These are phyloP conservation scores for Ceratosolen fusciceps DNA, from an alignment of 1,140 invertebrate species.

Conservation along the genomic window DNA sequence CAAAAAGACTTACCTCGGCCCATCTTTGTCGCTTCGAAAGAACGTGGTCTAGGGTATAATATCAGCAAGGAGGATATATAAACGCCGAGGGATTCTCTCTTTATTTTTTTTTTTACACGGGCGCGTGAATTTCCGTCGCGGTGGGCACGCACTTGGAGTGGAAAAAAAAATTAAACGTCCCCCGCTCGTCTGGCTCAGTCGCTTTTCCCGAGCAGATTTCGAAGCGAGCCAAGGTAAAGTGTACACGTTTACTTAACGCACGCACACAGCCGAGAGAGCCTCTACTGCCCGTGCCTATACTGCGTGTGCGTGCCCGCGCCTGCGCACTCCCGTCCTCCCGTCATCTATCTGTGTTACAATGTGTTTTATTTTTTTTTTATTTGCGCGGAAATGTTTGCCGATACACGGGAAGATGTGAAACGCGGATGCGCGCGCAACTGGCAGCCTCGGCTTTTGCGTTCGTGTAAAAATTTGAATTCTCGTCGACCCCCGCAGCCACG, in stretches of 20 bases:
- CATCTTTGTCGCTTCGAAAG: slow-evolving; percentile 15
- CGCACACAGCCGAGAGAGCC: background rate
- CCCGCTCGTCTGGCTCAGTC: background rate
- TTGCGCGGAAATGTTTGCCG: background rate
- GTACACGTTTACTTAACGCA: background rate
- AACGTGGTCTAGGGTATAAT: too few species aligned
- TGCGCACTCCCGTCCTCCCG: background rate
- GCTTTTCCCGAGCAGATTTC: background rate
- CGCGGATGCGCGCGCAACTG: background rate
- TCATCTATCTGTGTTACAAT: background rate
- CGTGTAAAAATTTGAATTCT: slow-evolving; percentile 3
- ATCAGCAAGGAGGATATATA: too few species aligned
- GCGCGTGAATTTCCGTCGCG: too few species aligned
- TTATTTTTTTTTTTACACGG: too few species aligned
- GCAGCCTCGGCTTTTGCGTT: background rate
- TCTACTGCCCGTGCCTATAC: too few species aligned
- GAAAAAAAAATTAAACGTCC: slow-evolving; percentile 13
- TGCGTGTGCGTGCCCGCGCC: background rate
- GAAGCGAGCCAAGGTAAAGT: background rate
- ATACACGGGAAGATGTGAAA: background rate
- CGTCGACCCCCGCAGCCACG: background rate
- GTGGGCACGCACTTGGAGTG: background rate
- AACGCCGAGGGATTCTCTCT: too few species aligned
- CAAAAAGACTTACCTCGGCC: slow-evolving; percentile 17
- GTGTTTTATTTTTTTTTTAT: background rate